These are phyloP conservation scores for Cavia aperea DNA, from an alignment of 2,113 vertebrate species.

Conservation along the genomic window DNA sequence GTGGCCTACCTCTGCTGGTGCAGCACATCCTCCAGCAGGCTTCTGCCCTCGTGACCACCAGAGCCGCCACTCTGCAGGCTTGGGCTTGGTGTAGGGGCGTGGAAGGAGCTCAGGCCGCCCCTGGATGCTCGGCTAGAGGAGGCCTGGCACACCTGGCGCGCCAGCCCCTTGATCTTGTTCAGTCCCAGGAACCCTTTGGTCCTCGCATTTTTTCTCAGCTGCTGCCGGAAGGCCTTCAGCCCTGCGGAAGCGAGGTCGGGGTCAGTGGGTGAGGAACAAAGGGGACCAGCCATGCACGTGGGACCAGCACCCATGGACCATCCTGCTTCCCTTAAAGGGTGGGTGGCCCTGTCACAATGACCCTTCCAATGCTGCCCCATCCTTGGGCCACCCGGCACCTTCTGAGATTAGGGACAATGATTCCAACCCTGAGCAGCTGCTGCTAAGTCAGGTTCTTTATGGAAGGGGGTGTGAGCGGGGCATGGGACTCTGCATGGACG, in stretches of 20 bases:
- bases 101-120: slow-evolving; percentile 79
- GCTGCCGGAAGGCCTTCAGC: slow-evolving; percentile 94
- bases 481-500: neutral
- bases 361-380: neutral
- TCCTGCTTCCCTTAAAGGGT: rapidly evolving
- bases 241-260: slow-evolving; percentile 74
- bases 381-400: neutral
- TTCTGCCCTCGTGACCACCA: slow-evolving; percentile 67
- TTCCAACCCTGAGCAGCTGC: neutral
- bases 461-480: neutral
- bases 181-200: slow-evolving; percentile 92
- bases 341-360: neutral
- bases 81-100: slow-evolving; percentile 67
- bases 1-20: slow-evolving; percentile 87
- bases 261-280: neutral
- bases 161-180: slow-evolving; percentile 94
- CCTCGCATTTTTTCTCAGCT: slow-evolving; percentile 90
- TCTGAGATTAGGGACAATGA: too few species aligned
- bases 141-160: slow-evolving; percentile 84
- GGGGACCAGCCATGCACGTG: neutral
- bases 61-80: slow-evolving; percentile 70
- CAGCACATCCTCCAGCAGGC: slow-evolving; percentile 89
- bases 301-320: neutral
- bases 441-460: neutral
- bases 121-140: slow-evolving; percentile 81